A percentile compares a stretch with the other conserved stretches of the same genome.
Conservation (phyloP, 1,140 invertebrate species). For the Cyclargus thomasi region DNA sequence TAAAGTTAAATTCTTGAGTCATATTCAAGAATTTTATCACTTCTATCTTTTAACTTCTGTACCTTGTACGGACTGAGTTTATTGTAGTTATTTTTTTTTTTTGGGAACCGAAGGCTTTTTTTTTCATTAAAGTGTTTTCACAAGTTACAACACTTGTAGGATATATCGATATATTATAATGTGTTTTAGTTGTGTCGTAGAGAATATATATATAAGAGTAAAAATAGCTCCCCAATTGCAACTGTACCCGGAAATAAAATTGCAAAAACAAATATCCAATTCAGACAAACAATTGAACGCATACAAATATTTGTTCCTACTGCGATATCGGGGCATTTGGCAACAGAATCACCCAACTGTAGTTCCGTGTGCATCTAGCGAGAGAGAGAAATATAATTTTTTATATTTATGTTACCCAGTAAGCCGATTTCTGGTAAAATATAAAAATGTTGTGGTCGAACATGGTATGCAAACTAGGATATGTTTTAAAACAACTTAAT, state of each 20-base stretch:
- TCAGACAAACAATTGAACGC: constrained; percentile 8
- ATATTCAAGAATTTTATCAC: too few relatives aligned
- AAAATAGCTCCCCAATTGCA: not conserved
- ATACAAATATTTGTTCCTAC: constrained; percentile 11
- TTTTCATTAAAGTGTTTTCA: too few relatives aligned
- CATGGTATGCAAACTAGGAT: too few relatives aligned
- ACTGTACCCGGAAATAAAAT: constrained; percentile 3
- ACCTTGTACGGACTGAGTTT: too few relatives aligned
- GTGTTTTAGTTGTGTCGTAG: not conserved
- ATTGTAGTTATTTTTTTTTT: too few relatives aligned
- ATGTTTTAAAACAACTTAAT: too few relatives aligned
- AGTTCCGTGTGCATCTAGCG: constrained; percentile 8
- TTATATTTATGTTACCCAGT: not conserved
- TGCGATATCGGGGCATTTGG: constrained; percentile 8
- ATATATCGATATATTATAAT: too few relatives aligned
- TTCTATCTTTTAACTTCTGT: too few relatives aligned
- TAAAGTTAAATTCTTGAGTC: too few relatives aligned
- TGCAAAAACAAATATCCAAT: constrained; percentile 10
- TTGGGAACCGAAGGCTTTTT: too few relatives aligned
- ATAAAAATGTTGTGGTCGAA: not conserved
- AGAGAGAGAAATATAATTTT: not conserved
- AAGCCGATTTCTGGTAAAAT: not conserved
- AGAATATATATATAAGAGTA: not conserved
- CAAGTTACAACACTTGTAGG: too few relatives aligned
- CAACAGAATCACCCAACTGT: constrained; percentile 1